A percentile compares a stretch with the other conserved stretches of the same genome.
These are phyloP conservation scores for Tadarida brasiliensis DNA, from an alignment of 2,797 vertebrate species.

Conservation along the genomic window DNA sequence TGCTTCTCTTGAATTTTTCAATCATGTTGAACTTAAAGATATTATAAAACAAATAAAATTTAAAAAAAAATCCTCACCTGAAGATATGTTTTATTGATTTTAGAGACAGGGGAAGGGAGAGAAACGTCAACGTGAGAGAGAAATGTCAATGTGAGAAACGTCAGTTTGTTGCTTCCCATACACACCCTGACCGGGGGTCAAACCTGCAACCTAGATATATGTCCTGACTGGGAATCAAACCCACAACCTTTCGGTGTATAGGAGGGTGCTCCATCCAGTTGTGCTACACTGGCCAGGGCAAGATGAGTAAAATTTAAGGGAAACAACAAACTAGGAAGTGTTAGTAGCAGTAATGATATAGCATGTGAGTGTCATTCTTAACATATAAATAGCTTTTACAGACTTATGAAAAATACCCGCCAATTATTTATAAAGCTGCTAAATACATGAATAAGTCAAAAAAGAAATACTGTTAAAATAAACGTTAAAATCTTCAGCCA, in stretches of 20 bases:
- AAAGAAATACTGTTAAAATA: neutral
- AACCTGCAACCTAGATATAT: too few species aligned
- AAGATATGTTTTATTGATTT: too few species aligned
- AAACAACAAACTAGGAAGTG: neutral
- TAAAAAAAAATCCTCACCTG: too few species aligned
- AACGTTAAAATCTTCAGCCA: neutral
- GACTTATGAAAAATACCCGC: neutral
- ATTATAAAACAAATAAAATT: neutral
- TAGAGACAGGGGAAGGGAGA: too few species aligned
- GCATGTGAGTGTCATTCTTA: neutral
- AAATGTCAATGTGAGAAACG: too few species aligned
- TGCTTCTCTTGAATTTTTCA: neutral
- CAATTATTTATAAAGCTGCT: neutral
- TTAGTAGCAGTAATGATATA: neutral
- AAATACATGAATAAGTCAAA: neutral
- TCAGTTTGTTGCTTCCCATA: too few species aligned
- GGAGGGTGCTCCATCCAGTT: too few species aligned
- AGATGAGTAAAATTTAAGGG: neutral
- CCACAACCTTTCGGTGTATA: too few species aligned
- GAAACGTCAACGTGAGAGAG: too few species aligned
- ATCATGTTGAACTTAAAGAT: neutral
- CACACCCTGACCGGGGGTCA: too few species aligned
- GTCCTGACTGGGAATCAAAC: too few species aligned
- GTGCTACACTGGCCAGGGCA: too few species aligned
- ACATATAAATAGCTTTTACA: neutral